Conservation (phyloP, 35 echinoderm and acorn worm genomes). For the Amphiura filiformis region DNA sequence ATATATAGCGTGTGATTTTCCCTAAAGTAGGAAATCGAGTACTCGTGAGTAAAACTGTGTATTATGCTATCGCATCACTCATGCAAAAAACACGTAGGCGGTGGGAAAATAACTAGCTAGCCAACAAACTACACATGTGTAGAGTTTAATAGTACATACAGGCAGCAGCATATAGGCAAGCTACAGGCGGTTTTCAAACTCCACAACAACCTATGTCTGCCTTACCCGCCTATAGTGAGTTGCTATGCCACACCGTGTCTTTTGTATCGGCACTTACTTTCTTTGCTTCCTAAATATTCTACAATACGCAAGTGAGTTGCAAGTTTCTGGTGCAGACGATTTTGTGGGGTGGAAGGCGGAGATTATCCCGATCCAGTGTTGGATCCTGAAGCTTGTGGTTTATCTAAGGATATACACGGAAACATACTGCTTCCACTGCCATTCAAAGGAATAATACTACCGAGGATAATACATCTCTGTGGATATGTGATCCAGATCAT, state of each 20-base stretch:
- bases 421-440: not conserved
- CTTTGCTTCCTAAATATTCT: not conserved
- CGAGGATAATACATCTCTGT: not conserved
- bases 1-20: not conserved
- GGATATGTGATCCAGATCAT: not conserved
- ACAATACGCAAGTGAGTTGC: not conserved
- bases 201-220: not conserved
- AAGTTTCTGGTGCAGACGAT: constrained; percentile 2
- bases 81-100: constrained; percentile 9
- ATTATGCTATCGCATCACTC: constrained; percentile 6
- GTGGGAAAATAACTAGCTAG: not conserved
- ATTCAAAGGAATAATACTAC: not conserved
- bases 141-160: no score
- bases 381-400: not conserved
- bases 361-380: not conserved
- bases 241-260: constrained; percentile 7
- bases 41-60: not conserved
- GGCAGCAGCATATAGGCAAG: no score
- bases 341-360: not conserved
- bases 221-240: not conserved
- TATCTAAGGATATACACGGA: not conserved
- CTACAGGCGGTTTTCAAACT: not conserved
- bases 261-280: not conserved
- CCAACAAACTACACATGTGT: not conserved
- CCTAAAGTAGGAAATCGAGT: not conserved